Evolutionary conservation across 2,113 vertebrate genomes (phyloP).

Genomic region (Octodon degus): DNA sequence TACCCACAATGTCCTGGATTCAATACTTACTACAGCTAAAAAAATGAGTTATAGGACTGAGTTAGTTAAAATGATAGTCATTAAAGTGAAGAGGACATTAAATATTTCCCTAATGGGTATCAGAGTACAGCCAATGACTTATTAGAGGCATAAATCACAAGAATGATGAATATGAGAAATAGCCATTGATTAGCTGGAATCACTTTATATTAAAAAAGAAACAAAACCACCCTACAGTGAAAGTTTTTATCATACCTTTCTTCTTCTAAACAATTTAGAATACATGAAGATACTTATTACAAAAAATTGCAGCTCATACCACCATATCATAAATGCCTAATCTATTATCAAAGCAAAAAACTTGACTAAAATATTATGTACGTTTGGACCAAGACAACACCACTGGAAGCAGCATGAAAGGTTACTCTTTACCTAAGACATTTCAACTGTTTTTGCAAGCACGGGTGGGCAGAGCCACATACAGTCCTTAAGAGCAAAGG

Average conservation of each 20-base stretch:
- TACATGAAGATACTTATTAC: background rate
- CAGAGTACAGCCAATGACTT: background rate
- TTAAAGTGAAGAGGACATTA: conserved; percentile 39
- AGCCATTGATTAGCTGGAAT: background rate
- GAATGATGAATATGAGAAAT: background rate
- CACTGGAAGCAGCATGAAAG: background rate
- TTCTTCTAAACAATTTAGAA: conserved; percentile 25
- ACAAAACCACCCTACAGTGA: background rate
- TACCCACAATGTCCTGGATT: background rate
- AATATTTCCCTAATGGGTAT: conserved; percentile 5
- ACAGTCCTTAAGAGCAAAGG: background rate
- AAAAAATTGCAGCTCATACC: background rate
- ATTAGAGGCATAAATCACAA: background rate
- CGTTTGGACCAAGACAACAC: background rate
- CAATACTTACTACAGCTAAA: background rate
- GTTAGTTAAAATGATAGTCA: conserved; percentile 43
- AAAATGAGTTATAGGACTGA: background rate
- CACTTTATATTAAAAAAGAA: background rate
- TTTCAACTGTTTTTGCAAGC: background rate
- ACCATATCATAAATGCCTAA: background rate
- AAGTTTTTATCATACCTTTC: background rate
- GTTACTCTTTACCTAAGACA: background rate
- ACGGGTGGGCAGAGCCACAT: background rate
- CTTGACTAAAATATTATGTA: conserved; percentile 32
- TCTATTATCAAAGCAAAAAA: conserved; percentile 27